Evolutionary conservation across 2,113 vertebrate genomes (phyloP).

Genomic region (Platysteira castanea): DNA sequence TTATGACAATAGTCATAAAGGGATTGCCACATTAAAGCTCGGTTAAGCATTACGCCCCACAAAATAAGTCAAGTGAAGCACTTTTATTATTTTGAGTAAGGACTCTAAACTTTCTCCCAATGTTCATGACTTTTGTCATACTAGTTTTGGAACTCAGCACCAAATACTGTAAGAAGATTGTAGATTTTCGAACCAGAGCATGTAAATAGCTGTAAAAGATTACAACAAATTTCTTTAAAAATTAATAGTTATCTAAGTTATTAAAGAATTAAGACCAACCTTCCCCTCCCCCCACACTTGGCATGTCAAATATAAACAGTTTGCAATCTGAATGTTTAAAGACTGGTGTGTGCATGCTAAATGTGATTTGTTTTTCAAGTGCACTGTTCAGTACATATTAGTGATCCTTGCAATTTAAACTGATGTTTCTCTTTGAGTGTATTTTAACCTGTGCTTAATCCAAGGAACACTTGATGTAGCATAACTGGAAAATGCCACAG

Average conservation of each 20-base stretch:
- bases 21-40: not conserved
- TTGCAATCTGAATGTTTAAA: not conserved
- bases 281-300: not conserved
- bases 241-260: not conserved
- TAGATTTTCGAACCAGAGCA: not conserved
- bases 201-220: not conserved
- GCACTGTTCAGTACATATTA: not conserved
- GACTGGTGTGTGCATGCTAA: not conserved
- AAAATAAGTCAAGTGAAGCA: not conserved
- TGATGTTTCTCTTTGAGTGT: not conserved
- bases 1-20: not conserved
- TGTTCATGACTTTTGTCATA: not conserved
- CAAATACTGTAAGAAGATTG: not conserved
- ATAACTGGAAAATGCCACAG: not conserved
- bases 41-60: fast-evolving
- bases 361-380: constrained; percentile 8
- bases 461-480: not conserved
- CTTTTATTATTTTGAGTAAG: not conserved
- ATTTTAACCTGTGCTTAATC: not conserved
- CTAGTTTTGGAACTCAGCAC: not conserved
- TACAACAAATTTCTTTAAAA: not conserved
- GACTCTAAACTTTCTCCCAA: not conserved
- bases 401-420: not conserved
- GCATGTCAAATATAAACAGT: not conserved
- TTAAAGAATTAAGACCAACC: not conserved